Percentiles rank a stretch among this genome's conserved stretches.
These are phyloP conservation scores for Zootoca vivipara DNA, from an alignment of 2,113 vertebrate species.

Conservation along the genomic window DNA sequence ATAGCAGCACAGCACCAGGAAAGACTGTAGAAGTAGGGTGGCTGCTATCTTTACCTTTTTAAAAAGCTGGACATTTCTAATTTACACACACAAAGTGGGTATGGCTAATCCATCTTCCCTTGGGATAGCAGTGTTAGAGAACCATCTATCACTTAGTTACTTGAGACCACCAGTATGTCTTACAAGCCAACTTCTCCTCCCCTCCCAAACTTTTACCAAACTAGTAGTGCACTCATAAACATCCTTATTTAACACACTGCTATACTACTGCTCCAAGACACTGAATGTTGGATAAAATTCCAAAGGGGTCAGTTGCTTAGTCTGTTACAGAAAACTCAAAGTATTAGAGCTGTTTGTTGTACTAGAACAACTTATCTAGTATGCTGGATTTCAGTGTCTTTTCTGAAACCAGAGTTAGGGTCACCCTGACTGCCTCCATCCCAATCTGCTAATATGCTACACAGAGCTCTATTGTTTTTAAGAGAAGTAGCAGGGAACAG, in stretches of 20 bases:
- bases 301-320: not conserved
- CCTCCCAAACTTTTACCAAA: not conserved
- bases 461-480: not conserved
- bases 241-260: not conserved
- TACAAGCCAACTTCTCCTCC: not conserved
- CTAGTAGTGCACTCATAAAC: not conserved
- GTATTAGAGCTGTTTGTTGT: not conserved
- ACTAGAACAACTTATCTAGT: not conserved
- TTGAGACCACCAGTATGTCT: not conserved
- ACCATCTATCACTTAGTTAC: not conserved
- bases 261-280: not conserved
- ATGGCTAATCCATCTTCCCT: not conserved
- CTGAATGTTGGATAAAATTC: not conserved
- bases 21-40: too few relatives aligned
- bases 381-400: not conserved
- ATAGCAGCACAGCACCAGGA: too few relatives aligned
- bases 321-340: not conserved
- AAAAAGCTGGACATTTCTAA: too few relatives aligned
- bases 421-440: not conserved
- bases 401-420: not conserved
- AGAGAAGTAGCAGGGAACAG: not conserved
- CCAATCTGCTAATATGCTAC: not conserved
- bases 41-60: too few relatives aligned
- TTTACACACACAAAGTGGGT: too few relatives aligned
- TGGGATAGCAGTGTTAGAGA: not conserved